These are phyloP conservation scores for Sminthopsis crassicaudata DNA, from an alignment of 2,113 vertebrate genomes.

Conservation along the genomic window DNA sequence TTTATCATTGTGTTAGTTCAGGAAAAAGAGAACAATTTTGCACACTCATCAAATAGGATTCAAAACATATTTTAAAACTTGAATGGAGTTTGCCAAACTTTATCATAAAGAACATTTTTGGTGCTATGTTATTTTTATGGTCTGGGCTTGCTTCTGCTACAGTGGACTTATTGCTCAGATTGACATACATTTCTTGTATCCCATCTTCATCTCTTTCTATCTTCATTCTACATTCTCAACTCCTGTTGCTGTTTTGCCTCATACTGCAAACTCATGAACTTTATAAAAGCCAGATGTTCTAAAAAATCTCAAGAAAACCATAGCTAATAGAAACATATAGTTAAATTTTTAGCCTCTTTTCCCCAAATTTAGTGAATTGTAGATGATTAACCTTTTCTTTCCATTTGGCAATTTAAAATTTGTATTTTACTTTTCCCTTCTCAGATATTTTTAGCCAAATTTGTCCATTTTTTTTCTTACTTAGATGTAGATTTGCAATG, in stretches of 20 bases:
- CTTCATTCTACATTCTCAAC: not conserved
- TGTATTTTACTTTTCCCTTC: not conserved
- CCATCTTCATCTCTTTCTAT: not conserved
- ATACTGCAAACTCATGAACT: not conserved
- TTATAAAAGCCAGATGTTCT: not conserved
- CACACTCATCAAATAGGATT: not conserved
- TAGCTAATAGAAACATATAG: not conserved
- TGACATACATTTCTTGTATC: not conserved
- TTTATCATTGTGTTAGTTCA: not conserved
- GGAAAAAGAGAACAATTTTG: not conserved
- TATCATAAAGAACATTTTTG: not conserved
- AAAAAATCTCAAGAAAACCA: slow-evolving; percentile 15
- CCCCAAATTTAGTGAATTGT: not conserved
- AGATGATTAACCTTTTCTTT: not conserved
- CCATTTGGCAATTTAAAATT: not conserved
- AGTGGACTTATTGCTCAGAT: not conserved
- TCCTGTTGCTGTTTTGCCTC: not conserved
- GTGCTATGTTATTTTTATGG: not conserved
- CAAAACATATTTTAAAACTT: not conserved
- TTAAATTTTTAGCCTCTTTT: not conserved
- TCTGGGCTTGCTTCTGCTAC: not conserved
- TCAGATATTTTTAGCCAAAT: not conserved
- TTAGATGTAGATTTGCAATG: not conserved
- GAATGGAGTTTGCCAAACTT: not conserved
- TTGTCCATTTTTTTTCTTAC: not conserved